These are phyloP conservation scores for Tetragnatha versicolor DNA, from an alignment of 1,140 invertebrate genomes.

Conservation along the genomic window DNA sequence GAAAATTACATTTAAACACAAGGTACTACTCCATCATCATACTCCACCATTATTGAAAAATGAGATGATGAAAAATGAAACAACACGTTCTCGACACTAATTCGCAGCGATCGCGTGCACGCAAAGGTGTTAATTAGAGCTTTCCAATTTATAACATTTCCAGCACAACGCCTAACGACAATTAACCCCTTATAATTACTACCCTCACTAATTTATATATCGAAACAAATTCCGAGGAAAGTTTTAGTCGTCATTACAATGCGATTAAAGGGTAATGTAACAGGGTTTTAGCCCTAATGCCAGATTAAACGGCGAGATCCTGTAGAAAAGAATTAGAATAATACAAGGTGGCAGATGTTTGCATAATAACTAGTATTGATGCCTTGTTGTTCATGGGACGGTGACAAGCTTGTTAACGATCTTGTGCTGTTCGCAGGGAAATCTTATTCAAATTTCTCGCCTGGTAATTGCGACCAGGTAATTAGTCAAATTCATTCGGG, in stretches of 20 bases:
- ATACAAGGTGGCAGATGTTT: slow-evolving; percentile 4
- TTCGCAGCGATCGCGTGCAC: no score
- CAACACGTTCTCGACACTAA: no score
- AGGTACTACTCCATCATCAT: no score
- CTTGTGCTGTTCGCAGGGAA: slow-evolving; percentile 32
- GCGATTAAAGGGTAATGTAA: slow-evolving; percentile 17
- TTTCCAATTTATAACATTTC: no score
- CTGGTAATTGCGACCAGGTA: slow-evolving; percentile 37
- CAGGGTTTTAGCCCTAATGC: slow-evolving; percentile 9
- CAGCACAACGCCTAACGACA: no score
- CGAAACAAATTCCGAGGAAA: no score
- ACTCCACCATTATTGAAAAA: no score
- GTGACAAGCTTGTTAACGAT: slow-evolving; percentile 44
- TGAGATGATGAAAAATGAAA: no score
- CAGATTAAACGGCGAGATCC: slow-evolving; percentile 13
- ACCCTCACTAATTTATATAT: no score
- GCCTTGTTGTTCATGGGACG: neutral
- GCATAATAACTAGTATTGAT: slow-evolving; percentile 40
- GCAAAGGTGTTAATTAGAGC: no score
- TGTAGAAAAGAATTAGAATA: slow-evolving; percentile 25
- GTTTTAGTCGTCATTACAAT: neutral
- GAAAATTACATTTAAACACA: no score
- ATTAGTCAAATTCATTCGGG: slow-evolving; percentile 49
- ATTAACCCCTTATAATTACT: no score
- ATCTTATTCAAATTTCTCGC: slow-evolving; percentile 43